Conservation (phyloP, 1,140 invertebrate species). For the Papilio xuthus region DNA sequence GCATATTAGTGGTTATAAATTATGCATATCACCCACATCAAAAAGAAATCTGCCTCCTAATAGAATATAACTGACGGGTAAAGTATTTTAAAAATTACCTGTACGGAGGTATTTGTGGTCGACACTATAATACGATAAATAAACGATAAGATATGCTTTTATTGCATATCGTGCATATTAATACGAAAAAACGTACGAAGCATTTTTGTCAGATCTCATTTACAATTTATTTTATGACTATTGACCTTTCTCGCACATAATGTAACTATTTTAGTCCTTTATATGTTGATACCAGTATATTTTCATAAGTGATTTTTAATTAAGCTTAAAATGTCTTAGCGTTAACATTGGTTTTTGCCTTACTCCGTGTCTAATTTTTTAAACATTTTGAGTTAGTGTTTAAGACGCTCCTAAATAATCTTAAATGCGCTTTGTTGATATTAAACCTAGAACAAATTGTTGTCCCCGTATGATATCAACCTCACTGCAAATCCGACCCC, state of each 20-base stretch:
- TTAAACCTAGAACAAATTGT: neutral
- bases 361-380: too few species aligned
- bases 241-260: neutral
- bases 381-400: too few species aligned
- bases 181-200: constrained; percentile 2
- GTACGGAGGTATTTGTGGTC: constrained; percentile 14
- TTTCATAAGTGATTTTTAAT: neutral
- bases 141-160: constrained; percentile 24
- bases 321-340: neutral
- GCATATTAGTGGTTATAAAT: constrained; percentile 10
- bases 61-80: constrained; percentile 22
- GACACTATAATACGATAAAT: constrained; percentile 3
- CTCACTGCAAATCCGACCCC: constrained; percentile 8
- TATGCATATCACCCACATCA: constrained; percentile 29
- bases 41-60: constrained; percentile 15
- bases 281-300: neutral
- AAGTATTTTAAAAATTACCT: constrained; percentile 11
- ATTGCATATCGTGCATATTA: constrained; percentile 16
- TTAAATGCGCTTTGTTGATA: too few species aligned
- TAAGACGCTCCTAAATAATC: too few species aligned
- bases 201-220: constrained; percentile 7
- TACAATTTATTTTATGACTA: constrained; percentile 29
- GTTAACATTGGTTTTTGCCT: too few species aligned
- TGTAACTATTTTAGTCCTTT: neutral
- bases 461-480: neutral